Conservation (phyloP, 2,113 vertebrate species). For the Burhinus oedicnemus region DNA sequence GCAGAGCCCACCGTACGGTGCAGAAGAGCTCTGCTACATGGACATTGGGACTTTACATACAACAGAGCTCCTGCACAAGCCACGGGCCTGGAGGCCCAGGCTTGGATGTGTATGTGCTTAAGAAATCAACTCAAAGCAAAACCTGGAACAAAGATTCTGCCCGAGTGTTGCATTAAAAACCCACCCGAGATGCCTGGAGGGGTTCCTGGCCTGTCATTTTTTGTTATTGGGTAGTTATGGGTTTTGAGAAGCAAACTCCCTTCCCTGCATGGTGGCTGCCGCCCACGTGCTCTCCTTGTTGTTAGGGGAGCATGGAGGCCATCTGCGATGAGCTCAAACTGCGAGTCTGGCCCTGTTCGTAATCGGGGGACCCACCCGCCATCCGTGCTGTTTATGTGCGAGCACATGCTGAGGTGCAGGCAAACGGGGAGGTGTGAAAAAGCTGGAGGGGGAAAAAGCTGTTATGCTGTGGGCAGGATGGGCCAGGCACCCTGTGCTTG, state of each 20-base stretch:
- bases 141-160: constrained; percentile 65
- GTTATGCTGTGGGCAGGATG: neutral
- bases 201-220: constrained; percentile 33
- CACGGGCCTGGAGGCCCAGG: constrained; percentile 36
- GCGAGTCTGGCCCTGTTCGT: neutral
- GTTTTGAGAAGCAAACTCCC: constrained; percentile 2
- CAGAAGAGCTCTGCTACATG: constrained; percentile 58
- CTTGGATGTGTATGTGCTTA: constrained; percentile 49
- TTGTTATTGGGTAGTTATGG: constrained; percentile 22
- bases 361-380: neutral
- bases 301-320: neutral
- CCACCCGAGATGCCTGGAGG: constrained; percentile 47
- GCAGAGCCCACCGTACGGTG: constrained; percentile 38
- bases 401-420: neutral
- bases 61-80: constrained; percentile 65
- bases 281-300: neutral
- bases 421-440: neutral
- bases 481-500: neutral
- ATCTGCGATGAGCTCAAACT: neutral
- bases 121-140: constrained; percentile 37
- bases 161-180: constrained; percentile 68
- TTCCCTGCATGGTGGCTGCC: neutral
- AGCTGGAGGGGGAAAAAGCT: neutral
- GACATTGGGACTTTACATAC: constrained; percentile 61
- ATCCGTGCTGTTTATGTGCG: neutral